These are phyloP conservation scores for Asteroscopus sphinx DNA, from an alignment of 2,888 invertebrate species.

Conservation along the genomic window DNA sequence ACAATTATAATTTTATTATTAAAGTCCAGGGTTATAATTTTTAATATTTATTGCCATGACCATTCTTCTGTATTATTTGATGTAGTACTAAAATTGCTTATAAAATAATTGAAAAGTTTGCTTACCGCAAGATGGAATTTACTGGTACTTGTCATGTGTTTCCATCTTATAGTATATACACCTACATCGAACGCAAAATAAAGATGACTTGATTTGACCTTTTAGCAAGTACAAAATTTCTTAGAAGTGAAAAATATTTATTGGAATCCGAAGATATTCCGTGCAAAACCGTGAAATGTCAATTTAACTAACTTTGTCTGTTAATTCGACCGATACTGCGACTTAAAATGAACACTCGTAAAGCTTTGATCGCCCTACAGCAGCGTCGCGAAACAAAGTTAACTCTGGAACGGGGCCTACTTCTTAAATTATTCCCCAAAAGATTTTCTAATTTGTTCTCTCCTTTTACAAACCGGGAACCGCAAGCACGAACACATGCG, in stretches of 20 bases:
- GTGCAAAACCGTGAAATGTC: conserved; percentile 10
- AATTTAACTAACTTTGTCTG: conserved; percentile 19
- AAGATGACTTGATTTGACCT: no score
- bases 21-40: no score
- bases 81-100: no score
- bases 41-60: no score
- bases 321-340: conserved; percentile 61
- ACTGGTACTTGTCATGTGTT: no score
- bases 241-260: not conserved
- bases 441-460: conserved; percentile 89
- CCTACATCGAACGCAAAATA: no score
- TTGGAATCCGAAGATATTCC: not conserved
- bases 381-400: conserved; percentile 75
- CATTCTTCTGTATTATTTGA: no score
- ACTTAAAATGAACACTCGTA: conserved; percentile 70
- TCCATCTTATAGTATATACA: no score
- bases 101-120: no score
- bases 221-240: no score
- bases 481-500: conserved; percentile 75
- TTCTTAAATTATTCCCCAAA: conserved; percentile 88
- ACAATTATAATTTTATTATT: no score
- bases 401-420: conserved; percentile 73
- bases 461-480: conserved; percentile 73
- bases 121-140: no score
- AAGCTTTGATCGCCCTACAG: conserved; percentile 60